These are phyloP conservation scores for Sepiola atlantica DNA, from an alignment of 2,888 invertebrate genomes.

Conservation along the genomic window DNA sequence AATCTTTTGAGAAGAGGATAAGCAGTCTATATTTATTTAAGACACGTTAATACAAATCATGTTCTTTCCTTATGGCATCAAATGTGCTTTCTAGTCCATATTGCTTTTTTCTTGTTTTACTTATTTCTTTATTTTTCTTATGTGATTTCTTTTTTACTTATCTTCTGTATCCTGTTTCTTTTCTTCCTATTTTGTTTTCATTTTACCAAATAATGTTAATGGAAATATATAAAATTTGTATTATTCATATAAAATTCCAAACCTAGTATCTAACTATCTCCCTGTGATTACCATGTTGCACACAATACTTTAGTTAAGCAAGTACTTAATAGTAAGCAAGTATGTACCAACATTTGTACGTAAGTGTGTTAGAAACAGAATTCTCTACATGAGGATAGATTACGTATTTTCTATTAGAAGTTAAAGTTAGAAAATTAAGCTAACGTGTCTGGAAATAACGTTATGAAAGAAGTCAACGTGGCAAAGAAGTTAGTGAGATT, in stretches of 20 bases:
- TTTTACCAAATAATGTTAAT: background rate
- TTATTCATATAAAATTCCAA: background rate
- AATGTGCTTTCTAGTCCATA: background rate
- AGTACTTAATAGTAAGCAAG: background rate
- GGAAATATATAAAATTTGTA: background rate
- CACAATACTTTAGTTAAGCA: background rate
- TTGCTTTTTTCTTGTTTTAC: background rate
- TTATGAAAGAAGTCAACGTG: no score
- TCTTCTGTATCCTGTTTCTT: background rate
- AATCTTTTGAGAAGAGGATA: slow-evolving; percentile 32
- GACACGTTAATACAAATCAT: background rate
- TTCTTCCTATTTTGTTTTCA: background rate
- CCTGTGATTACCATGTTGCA: background rate
- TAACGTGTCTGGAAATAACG: no score
- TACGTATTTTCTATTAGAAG: no score
- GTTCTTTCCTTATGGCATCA: background rate
- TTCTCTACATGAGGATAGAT: no score
- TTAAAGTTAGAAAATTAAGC: no score
- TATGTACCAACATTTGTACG: background rate
- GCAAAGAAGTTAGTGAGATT: no score
- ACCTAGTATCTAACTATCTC: background rate
- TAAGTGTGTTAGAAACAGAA: no score
- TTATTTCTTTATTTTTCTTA: background rate
- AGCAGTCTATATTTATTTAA: background rate
- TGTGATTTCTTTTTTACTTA: background rate